These are phyloP conservation scores for Oryzias woworae DNA, from an alignment of 2,113 vertebrate species.

Conservation along the genomic window DNA sequence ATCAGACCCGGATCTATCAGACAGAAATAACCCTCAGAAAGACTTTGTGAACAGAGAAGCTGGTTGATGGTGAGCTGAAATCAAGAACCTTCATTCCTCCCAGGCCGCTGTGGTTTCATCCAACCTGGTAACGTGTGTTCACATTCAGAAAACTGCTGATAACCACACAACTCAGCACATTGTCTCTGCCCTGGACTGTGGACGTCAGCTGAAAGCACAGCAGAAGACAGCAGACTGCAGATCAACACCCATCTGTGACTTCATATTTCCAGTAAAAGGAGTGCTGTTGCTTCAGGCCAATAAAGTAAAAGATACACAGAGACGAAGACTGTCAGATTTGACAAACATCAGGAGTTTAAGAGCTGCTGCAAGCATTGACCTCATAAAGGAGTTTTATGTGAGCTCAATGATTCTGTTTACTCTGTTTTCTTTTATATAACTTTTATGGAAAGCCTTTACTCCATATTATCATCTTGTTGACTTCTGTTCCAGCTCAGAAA, in stretches of 20 bases:
- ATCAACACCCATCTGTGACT: too few species aligned
- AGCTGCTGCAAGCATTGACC: not conserved
- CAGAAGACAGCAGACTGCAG: constrained; percentile 6
- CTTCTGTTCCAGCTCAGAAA: not conserved
- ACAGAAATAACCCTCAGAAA: too few species aligned
- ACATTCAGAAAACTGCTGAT: constrained; percentile 13
- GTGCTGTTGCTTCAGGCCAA: too few species aligned
- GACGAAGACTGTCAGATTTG: not conserved
- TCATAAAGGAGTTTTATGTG: not conserved
- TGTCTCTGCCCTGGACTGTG: constrained; percentile 59
- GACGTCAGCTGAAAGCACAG: constrained; percentile 16
- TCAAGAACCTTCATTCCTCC: too few species aligned
- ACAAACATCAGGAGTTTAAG: not conserved
- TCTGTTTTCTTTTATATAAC: constrained; percentile 19
- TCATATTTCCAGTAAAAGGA: too few species aligned
- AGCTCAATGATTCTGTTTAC: not conserved
- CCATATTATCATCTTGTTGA: constrained; percentile 8
- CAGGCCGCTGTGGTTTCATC: too few species aligned
- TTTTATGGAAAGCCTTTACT: constrained; percentile 19
- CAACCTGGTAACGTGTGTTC: not conserved
- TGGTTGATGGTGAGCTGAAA: too few species aligned
- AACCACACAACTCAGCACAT: constrained; percentile 18
- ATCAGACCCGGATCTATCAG: too few species aligned
- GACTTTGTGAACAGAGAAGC: too few species aligned
- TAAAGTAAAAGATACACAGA: too few species aligned